phyloP scores from a whole-genome alignment of 1,140 invertebrate genomes.

The Papilio polytes region DNA sequence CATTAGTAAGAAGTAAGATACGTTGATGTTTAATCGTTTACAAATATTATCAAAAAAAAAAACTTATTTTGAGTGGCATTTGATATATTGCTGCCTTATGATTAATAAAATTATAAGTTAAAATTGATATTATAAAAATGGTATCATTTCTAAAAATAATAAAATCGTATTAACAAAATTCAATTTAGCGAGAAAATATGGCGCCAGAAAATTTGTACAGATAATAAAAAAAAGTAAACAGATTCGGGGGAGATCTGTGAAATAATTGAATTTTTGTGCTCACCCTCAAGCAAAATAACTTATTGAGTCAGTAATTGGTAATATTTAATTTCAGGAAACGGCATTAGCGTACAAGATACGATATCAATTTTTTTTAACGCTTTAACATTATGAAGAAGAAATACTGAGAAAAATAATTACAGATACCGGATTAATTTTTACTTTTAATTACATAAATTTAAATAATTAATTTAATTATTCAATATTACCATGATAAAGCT shows the following conservation, averaged over 20 bases:
- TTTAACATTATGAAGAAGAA: background rate
- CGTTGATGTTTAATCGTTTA: too few species aligned
- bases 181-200: slow-evolving; percentile 9
- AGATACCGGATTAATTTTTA: background rate
- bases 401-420: background rate
- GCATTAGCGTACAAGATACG: slow-evolving; percentile 7
- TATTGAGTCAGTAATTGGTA: slow-evolving; percentile 21
- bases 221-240: slow-evolving; percentile 30
- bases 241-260: slow-evolving; percentile 16
- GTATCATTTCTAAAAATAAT: slow-evolving; percentile 4
- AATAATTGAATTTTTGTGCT: slow-evolving; percentile 24
- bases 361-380: background rate
- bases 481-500: too few species aligned
- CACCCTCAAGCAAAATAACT: slow-evolving; percentile 12
- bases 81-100: too few species aligned
- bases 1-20: too few species aligned
- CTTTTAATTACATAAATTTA: background rate
- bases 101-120: background rate
- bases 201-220: slow-evolving; percentile 1
- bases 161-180: slow-evolving; percentile 10
- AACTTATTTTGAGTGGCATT: too few species aligned
- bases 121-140: background rate
- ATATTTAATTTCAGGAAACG: slow-evolving; percentile 24
- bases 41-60: too few species aligned
- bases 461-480: background rate